These are phyloP conservation scores for Crematogaster levior DNA, from an alignment of 2,888 invertebrate genomes.

Conservation along the genomic window DNA sequence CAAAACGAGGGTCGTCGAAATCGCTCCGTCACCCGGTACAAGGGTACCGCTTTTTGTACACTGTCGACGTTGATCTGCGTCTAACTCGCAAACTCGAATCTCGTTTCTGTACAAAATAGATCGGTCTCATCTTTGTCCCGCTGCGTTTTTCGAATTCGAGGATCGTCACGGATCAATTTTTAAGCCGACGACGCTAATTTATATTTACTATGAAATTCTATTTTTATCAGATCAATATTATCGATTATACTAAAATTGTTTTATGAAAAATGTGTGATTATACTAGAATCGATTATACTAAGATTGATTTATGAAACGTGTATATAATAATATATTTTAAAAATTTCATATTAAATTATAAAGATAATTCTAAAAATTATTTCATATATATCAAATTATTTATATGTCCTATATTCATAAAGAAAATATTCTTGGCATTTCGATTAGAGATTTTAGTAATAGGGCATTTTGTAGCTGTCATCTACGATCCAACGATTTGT, in stretches of 20 bases:
- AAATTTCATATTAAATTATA: background rate
- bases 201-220: constrained; percentile 18
- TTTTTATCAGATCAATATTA: background rate
- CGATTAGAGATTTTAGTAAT: background rate
- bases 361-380: background rate
- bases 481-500: constrained; percentile 16
- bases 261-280: no score
- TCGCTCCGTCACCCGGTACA: constrained; percentile 82
- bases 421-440: background rate
- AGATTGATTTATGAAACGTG: background rate
- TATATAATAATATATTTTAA: background rate
- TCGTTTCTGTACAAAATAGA: constrained; percentile 51
- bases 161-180: constrained; percentile 34
- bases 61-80: constrained; percentile 60
- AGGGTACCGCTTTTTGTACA: constrained; percentile 78
- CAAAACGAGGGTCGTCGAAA: constrained; percentile 82
- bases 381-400: background rate
- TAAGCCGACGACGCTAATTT: constrained; percentile 19
- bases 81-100: constrained; percentile 56
- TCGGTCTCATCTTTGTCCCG: constrained; percentile 42
- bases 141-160: constrained; percentile 13
- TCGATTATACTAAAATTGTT: background rate
- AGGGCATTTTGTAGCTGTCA: constrained; percentile 22
- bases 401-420: background rate
- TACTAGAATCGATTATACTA: no score